Percentiles rank a stretch among this genome's conserved stretches.
Evolutionary conservation across 2,113 vertebrate species (phyloP).

Genomic region (Mus spicilegus): DNA sequence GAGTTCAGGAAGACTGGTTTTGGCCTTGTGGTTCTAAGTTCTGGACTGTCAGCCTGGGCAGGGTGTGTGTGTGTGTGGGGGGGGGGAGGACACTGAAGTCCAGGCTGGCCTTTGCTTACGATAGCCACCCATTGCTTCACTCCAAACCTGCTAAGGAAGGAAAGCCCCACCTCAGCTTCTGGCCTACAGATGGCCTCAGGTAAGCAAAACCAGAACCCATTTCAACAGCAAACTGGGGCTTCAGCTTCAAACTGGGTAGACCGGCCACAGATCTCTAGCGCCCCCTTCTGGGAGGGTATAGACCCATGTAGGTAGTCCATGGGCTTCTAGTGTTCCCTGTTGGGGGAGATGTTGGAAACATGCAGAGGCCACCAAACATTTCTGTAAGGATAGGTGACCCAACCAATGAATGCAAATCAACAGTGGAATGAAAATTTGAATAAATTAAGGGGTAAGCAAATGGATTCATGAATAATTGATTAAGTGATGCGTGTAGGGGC

Average conservation of each 20-base stretch:
- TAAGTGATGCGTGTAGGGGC: not conserved
- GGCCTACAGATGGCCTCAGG: not conserved
- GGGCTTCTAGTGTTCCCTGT: not conserved
- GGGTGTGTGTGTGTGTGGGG: too few relatives aligned
- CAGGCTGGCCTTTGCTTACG: not conserved
- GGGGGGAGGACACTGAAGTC: not conserved
- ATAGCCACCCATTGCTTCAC: not conserved
- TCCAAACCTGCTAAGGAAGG: not conserved
- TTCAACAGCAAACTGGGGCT: not conserved
- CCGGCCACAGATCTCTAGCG: not conserved
- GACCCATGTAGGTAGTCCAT: too few relatives aligned
- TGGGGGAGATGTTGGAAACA: not conserved
- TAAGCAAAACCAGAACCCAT: not conserved
- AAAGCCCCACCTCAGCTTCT: not conserved
- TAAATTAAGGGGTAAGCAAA: not conserved
- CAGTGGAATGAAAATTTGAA: not conserved
- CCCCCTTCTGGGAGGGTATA: not conserved
- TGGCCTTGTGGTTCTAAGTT: not conserved
- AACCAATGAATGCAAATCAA: not conserved
- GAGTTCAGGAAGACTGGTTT: not conserved
- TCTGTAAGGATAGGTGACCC: not conserved
- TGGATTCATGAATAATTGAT: not conserved
- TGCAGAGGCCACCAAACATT: not conserved
- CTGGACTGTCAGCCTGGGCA: too few relatives aligned
- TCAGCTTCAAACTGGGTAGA: not conserved